Base-by-base conservation (phyloP, 1,140 invertebrate species). In the Maniola jurtina region DNA sequence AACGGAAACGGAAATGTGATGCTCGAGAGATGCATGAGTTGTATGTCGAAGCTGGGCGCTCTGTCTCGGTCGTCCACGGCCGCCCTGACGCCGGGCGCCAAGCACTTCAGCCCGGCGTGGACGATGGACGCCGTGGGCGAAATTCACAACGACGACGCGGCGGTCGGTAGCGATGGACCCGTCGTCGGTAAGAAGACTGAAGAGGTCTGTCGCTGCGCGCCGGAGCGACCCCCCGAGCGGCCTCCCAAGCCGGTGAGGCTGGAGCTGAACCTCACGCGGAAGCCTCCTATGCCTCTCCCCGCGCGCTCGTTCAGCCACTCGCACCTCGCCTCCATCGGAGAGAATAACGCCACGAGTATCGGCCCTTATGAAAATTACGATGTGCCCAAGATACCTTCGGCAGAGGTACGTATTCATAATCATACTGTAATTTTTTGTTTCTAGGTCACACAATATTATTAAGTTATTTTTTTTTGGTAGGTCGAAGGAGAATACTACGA, bases 341-440 rank as follows among this genome's bases (percentile, higher is more conserved):
- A 79, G 61, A 75, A 68, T 47, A 74, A 70, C 45, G 34, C 79
- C 34, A 61, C 77, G 11, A 88, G 75, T 70, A 73, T 88, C 56
- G 92, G 92, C 14, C 93, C 93, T 5, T 96, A 95, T 76, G 95
- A 96, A 74, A 96, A 96, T 80, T 96, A 96, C 71, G 95, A 96
- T 73, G 88, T 96, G 34, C 95, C 95, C 34, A 95, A 93, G 86
- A 83, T 93, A 68, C 88, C 91, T 38, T 91, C 91, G 57, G 85
- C 90, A 63, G 92, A 93, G 86, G 92, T 92, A 45, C 10, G 42
- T 40, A 40, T 40, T 1, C 2, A 40, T 6, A 9, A 40, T 40
- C 6, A 40, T 38, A 40, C 38, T 25, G 25, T 25, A 25, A n/a
- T 25, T 2, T 25, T 25, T 25, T 25, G 25, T 25, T 25, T 25